Percentiles rank a stretch among this genome's conserved stretches.
phyloP scores from a whole-genome alignment of 2,888 invertebrate genomes.

The Athrips mouffetella region DNA sequence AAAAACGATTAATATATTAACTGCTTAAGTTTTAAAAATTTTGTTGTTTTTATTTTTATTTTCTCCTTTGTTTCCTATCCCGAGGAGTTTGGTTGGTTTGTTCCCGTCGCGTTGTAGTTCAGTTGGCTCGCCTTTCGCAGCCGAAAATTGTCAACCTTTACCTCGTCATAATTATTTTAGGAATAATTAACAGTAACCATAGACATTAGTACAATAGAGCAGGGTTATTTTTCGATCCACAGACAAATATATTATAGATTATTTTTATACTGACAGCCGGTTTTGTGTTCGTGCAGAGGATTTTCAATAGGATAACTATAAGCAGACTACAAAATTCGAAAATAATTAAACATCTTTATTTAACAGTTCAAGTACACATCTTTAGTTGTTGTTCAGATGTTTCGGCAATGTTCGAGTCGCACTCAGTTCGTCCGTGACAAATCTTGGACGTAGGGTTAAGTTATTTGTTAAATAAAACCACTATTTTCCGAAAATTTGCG shows the following conservation, averaged over 20 bases:
- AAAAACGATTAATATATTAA: conserved; percentile 78
- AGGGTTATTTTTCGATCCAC: conserved; percentile 79
- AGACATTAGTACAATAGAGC: conserved; percentile 77
- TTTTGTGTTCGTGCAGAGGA: conserved; percentile 71
- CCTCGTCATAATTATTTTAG: conserved; percentile 75
- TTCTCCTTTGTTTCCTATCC: conserved; percentile 53
- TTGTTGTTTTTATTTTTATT: conserved; percentile 69
- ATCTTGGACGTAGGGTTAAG: conserved; percentile 70
- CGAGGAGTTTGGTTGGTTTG: conserved; percentile 45
- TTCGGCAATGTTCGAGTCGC: conserved; percentile 68
- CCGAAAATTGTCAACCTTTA: conserved; percentile 73
- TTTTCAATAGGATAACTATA: conserved; percentile 63
- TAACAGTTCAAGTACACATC: conserved; percentile 63
- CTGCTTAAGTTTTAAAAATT: conserved; percentile 76
- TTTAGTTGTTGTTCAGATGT: conserved; percentile 57
- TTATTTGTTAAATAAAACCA: conserved; percentile 70
- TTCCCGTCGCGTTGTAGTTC: conserved; percentile 44
- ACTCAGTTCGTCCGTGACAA: conserved; percentile 59
- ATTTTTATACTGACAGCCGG: conserved; percentile 78
- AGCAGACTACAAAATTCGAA: conserved; percentile 63
- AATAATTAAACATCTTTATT: conserved; percentile 63
- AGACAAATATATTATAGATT: conserved; percentile 72
- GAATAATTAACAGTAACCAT: conserved; percentile 76
- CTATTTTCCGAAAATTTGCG: conserved; percentile 55
- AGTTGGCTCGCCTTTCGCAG: conserved; percentile 48